Conservation (phyloP, 23 tunicate species). For the Halocynthia aurantium region DNA sequence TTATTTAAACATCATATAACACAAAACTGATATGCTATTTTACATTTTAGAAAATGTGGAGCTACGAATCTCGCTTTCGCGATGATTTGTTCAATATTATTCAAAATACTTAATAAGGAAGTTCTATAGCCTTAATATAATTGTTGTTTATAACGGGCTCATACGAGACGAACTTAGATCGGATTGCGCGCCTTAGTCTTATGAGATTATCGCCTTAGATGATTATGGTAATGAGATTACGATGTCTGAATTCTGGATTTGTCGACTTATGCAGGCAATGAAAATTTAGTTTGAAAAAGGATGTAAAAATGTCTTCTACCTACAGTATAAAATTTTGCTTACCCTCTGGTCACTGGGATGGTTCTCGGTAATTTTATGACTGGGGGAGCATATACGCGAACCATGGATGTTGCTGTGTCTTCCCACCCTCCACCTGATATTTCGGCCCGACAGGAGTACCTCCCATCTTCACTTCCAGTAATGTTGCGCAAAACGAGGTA, state of each 20-base stretch:
- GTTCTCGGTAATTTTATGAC: slow-evolving; percentile 49
- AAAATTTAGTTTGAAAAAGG: not conserved
- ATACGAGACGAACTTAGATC: too few species aligned
- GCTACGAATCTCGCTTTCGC: too few species aligned
- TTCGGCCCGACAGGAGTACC: slow-evolving; percentile 54
- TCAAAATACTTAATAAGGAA: too few species aligned
- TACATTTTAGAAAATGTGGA: too few species aligned
- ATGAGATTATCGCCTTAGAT: not conserved
- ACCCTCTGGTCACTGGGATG: slow-evolving; percentile 84
- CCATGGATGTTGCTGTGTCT: slow-evolving; percentile 30
- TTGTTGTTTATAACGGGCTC: too few species aligned
- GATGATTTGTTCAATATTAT: too few species aligned
- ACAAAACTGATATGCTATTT: too few species aligned
- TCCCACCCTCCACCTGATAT: slow-evolving; percentile 45
- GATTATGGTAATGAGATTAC: not conserved
- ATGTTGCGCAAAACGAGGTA: slow-evolving; percentile 32
- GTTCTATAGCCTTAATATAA: too few species aligned
- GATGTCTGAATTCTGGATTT: slow-evolving; percentile 4
- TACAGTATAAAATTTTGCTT: not conserved
- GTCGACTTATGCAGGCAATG: not conserved
- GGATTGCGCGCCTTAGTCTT: too few species aligned
- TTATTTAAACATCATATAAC: too few species aligned
- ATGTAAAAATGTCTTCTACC: not conserved
- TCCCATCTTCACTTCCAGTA: slow-evolving; percentile 40
- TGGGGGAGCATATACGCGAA: slow-evolving; percentile 41